Evolutionary conservation across 2,888 invertebrate genomes (phyloP), one percentile per base, ranked within the genome.

Genomic region (Hydropsyche betteni): DNA sequence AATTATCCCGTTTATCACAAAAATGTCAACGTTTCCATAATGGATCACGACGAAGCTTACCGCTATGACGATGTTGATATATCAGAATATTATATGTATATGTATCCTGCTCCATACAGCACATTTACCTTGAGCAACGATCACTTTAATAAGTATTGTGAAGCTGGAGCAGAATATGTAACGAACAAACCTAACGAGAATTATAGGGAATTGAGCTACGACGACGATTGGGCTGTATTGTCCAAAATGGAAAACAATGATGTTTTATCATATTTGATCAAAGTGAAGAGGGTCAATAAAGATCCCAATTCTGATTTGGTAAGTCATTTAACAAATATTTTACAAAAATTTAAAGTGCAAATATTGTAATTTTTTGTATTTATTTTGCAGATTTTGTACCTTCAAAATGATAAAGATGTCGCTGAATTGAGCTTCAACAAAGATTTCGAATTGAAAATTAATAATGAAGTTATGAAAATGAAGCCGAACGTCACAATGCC

Each of bases 1-100:
- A 53, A 76, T 58, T 76, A 76, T 69, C 74, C 73, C n/a, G 10
- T 68, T 38, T 68, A 16, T 8, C 12, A 58, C 38, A 44, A 70
- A 1, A 53, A 34, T 55, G 12, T 71, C 16, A 74, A 76, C 50
- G 24, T 76, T n/a, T 12, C 58, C 6, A 61, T 76, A 16, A 8
- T 58, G 6, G 50, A 61, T 7, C 71, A 61, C 7, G 8, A 38
- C 5, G 68, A 71, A 12, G 12, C 33, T 10, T 71, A 72, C 34
- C 50, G 51, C n/a, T 76, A 76, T 33, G 68, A 68, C 14, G 74
- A 34, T 12, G 10, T 64, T 12, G 64, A 12, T 12, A 36, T 64
- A 36, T 5, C 5, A 58, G 16, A 24, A 0, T 10, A 14, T 53
- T n/a, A 53, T 4, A 36, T 5, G 64, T 12, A 4, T 6, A 33